Conservation (phyloP, 2,888 invertebrate genomes). For the Yponomeuta malinellus region DNA sequence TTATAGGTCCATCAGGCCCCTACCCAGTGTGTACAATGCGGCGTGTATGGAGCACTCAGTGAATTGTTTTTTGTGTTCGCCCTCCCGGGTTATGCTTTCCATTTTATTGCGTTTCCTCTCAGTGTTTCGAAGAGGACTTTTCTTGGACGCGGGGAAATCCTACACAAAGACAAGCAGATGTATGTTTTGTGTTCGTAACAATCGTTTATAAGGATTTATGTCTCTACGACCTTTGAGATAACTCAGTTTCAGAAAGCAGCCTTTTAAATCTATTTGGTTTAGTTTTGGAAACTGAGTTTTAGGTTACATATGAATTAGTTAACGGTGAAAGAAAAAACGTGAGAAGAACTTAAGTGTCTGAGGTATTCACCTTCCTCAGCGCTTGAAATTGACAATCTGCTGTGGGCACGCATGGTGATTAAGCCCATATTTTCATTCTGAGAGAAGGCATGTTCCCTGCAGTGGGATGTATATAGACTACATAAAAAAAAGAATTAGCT, state of each 20-base stretch:
- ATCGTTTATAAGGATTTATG: not conserved
- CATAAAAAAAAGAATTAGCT: too few relatives aligned
- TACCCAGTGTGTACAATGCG: conserved; percentile 15
- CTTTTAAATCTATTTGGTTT: not conserved
- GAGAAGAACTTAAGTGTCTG: too few relatives aligned
- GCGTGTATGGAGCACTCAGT: conserved; percentile 60
- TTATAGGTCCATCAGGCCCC: not conserved
- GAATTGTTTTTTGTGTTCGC: conserved; percentile 64
- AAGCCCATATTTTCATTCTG: too few relatives aligned
- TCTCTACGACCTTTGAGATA: not conserved
- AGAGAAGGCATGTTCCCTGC: too few relatives aligned
- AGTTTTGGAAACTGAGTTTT: not conserved
- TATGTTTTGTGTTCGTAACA: not conserved
- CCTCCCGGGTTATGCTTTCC: conserved; percentile 32
- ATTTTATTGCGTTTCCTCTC: conserved; percentile 30
- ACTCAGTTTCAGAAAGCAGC: too few relatives aligned
- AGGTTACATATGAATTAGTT: not conserved
- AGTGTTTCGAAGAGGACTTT: not conserved
- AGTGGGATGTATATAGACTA: too few relatives aligned
- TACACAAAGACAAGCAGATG: not conserved
- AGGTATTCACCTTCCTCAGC: too few relatives aligned
- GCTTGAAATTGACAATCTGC: too few relatives aligned
- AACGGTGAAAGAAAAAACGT: too few relatives aligned
- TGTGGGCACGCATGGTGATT: too few relatives aligned
- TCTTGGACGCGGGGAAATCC: not conserved